Evolutionary conservation across 2,113 vertebrate genomes (phyloP).

Genomic region (Pygoscelis antarcticus): DNA sequence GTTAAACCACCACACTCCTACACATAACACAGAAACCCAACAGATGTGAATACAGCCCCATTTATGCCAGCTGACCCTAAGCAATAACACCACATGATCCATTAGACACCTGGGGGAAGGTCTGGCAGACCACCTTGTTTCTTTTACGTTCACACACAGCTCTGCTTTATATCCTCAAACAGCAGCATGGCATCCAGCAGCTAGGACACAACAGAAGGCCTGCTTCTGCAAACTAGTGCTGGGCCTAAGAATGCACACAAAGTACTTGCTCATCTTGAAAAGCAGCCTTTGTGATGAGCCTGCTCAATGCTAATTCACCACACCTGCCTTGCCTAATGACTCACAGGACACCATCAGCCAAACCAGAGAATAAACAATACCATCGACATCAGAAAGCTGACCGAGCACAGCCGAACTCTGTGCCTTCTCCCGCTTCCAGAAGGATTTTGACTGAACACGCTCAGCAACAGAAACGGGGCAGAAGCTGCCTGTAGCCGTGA

Average conservation of each 20-base stretch:
- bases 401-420: neutral
- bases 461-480: neutral
- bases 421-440: neutral
- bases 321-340: neutral
- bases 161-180: neutral
- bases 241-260: neutral
- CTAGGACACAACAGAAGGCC: no score
- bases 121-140: neutral
- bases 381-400: rapidly evolving
- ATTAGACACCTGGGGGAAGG: neutral
- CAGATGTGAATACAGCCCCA: neutral
- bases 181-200: rapidly evolving
- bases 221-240: neutral
- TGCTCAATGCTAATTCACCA: rapidly evolving
- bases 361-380: rapidly evolving
- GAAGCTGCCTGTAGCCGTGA: neutral
- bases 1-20: no score
- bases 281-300: rapidly evolving
- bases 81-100: rapidly evolving
- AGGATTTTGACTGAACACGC: rapidly evolving
- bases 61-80: neutral
- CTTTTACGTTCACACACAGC: no score
- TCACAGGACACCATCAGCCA: neutral
- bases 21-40: neutral
- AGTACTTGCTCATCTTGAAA: rapidly evolving